These are phyloP conservation scores for Brachionichthys hirsutus DNA, from an alignment of 2,113 vertebrate genomes.

Conservation along the genomic window DNA sequence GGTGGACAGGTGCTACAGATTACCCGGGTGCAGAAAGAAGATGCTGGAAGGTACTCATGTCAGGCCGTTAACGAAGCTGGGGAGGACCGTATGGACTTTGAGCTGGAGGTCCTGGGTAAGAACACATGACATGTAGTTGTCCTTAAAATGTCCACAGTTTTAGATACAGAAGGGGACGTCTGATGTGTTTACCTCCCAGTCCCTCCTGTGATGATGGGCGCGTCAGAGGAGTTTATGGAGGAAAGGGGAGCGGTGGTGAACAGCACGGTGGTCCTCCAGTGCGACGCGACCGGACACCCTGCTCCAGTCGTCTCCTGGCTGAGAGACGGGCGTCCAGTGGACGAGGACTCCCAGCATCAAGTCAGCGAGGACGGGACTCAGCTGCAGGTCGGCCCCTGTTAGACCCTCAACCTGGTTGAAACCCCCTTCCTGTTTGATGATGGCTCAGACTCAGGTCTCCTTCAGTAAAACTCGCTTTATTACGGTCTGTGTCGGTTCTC, in stretches of 20 bases:
- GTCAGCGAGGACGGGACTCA: slow-evolving; percentile 79
- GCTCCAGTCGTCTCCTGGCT: slow-evolving; percentile 83
- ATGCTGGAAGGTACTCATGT: slow-evolving; percentile 85
- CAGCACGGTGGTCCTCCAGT: slow-evolving; percentile 77
- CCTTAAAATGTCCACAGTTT: background rate
- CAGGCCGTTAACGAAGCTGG: slow-evolving; percentile 85
- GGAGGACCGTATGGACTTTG: slow-evolving; percentile 84
- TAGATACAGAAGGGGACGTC: background rate
- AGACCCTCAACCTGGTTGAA: too few species aligned
- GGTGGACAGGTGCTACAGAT: slow-evolving; percentile 89
- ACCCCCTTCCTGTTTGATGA: too few species aligned
- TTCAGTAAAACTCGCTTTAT: too few species aligned
- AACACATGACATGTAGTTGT: background rate
- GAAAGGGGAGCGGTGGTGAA: slow-evolving; percentile 82
- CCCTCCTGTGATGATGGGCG: slow-evolving; percentile 79
- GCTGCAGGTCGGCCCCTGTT: slow-evolving; percentile 76
- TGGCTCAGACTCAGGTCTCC: too few species aligned
- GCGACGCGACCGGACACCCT: slow-evolving; percentile 79
- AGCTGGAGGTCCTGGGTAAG: slow-evolving; percentile 87
- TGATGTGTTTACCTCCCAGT: slow-evolving; percentile 65
- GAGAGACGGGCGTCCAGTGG: slow-evolving; percentile 77
- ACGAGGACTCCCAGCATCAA: slow-evolving; percentile 66
- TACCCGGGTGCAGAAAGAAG: slow-evolving; percentile 70
- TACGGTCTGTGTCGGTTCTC: too few species aligned
- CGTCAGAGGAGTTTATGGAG: slow-evolving; percentile 77